Evolutionary conservation across 2,888 invertebrate species (phyloP).

Genomic region (Leptinotarsa haldemani): DNA sequence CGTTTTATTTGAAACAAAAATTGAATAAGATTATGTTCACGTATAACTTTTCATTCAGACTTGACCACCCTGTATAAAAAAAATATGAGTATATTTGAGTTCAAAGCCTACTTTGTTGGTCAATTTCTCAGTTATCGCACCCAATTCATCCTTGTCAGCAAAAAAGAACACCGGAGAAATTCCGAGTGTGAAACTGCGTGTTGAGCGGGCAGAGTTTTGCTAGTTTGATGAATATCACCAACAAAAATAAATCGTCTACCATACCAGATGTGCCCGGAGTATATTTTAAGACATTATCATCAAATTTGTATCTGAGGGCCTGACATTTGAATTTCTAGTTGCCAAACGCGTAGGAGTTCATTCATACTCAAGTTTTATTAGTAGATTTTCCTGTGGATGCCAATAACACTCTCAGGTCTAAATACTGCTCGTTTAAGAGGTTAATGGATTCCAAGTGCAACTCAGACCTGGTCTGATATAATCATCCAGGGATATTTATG

Average conservation of each 20-base stretch:
- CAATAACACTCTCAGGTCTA: constrained; percentile 40
- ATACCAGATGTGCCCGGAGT: constrained; percentile 8
- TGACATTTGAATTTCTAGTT: constrained; percentile 30
- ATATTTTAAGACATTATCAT: constrained; percentile 19
- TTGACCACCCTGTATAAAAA: no score
- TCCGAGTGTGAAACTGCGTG: not conserved
- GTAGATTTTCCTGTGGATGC: constrained; percentile 50
- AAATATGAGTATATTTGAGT: no score
- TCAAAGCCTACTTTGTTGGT: not conserved
- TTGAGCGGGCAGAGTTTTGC: constrained; percentile 3
- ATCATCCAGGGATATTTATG: no score
- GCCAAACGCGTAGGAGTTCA: constrained; percentile 40
- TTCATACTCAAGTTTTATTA: constrained; percentile 45
- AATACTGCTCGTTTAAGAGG: not conserved
- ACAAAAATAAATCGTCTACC: constrained; percentile 16
- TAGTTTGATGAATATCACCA: constrained; percentile 12
- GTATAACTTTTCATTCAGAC: no score
- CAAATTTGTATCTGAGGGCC: constrained; percentile 16
- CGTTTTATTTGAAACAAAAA: no score
- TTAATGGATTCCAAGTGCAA: not conserved
- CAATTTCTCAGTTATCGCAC: not conserved
- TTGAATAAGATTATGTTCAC: no score
- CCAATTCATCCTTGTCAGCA: not conserved
- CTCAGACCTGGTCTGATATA: no score
- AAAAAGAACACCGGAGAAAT: not conserved